These are phyloP conservation scores for Nasalis larvatus DNA, from an alignment of 2,113 vertebrate species.

Conservation along the genomic window DNA sequence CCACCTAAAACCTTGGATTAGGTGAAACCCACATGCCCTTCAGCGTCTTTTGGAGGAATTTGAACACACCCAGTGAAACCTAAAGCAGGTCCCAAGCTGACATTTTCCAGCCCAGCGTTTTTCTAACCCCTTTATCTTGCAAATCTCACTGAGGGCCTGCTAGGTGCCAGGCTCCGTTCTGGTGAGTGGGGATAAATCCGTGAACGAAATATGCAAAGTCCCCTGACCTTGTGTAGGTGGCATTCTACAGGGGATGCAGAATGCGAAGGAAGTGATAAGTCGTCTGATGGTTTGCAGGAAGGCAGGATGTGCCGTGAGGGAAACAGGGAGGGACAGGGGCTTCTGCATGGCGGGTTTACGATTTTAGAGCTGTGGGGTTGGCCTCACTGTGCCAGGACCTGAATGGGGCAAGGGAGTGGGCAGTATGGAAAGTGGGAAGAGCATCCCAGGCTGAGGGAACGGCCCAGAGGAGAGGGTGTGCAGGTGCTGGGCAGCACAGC, in stretches of 20 bases:
- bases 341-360: neutral
- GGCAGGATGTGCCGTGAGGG: accelerated
- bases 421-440: neutral
- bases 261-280: accelerated
- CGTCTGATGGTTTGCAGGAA: neutral
- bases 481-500: no score
- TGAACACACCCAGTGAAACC: neutral
- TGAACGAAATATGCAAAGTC: no score
- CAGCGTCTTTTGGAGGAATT: neutral
- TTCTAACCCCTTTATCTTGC: neutral
- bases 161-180: neutral
- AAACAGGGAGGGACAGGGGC: accelerated
- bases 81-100: no score
- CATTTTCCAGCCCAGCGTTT: neutral
- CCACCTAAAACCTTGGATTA: neutral
- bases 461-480: neutral
- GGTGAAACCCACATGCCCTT: neutral
- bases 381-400: neutral
- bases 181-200: neutral
- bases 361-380: neutral
- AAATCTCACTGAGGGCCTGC: neutral
- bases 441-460: neutral
- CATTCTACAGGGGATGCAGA: neutral
- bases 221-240: neutral
- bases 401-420: neutral